A percentile compares a stretch with the other conserved stretches of the same genome.
These are phyloP conservation scores for Arothron firmamentum DNA, from an alignment of 2,113 vertebrate genomes.

Conservation along the genomic window DNA sequence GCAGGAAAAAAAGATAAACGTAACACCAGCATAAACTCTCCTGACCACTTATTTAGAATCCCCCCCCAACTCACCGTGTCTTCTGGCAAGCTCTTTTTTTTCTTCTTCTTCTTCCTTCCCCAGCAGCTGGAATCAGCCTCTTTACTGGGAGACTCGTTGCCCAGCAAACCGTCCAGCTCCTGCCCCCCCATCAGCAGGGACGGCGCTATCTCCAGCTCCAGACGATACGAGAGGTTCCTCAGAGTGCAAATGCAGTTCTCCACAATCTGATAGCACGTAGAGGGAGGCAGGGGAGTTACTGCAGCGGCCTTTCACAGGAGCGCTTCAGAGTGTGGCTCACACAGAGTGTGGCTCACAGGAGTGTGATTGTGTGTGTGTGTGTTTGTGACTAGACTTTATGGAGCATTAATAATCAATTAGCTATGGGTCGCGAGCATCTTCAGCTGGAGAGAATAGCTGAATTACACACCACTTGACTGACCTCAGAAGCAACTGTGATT, in stretches of 20 bases:
- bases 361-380: too few species aligned
- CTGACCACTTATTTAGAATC: not conserved
- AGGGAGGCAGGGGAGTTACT: slow-evolving; percentile 1
- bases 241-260: slow-evolving; percentile 98
- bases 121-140: slow-evolving; percentile 92
- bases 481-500: slow-evolving; percentile 12
- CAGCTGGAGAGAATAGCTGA: slow-evolving; percentile 28
- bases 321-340: slow-evolving; percentile 2
- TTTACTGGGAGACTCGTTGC: slow-evolving; percentile 88
- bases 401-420: slow-evolving; percentile 43
- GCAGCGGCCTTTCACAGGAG: slow-evolving; percentile 21
- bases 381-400: not conserved
- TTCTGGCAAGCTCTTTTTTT: slow-evolving; percentile 84
- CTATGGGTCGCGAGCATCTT: slow-evolving; percentile 25
- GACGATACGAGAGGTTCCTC: slow-evolving; percentile 92
- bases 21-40: too few species aligned
- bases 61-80: slow-evolving; percentile 80
- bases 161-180: slow-evolving; percentile 86
- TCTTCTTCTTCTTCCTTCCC: slow-evolving; percentile 97
- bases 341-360: too few species aligned
- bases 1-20: not conserved
- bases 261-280: slow-evolving; percentile 81
- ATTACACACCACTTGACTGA: slow-evolving; percentile 32
- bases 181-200: slow-evolving; percentile 82
- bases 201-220: slow-evolving; percentile 92